Evolutionary conservation across 2,113 vertebrate genomes (phyloP), one percentile per base, ranked within the genome.

Genomic region (Tor tambroides): DNA sequence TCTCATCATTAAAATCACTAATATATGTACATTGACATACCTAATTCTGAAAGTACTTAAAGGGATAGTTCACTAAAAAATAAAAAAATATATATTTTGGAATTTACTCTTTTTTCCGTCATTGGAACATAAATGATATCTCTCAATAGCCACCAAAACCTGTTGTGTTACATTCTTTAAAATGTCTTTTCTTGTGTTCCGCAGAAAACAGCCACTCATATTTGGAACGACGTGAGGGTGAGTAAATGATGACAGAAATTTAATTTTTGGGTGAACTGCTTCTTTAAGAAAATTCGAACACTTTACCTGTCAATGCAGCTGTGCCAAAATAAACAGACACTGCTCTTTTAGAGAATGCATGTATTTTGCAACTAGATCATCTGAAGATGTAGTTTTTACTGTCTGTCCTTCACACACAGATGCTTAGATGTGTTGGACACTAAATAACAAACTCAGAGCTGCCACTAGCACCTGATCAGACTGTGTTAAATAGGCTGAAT

Each of bases 401-500:
- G 65, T 72, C 65, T n/a, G 28, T 72, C 63, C 46, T 72, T 83
- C 81, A 71, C 30, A 54, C 43, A 38, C 81, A 83, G 65, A 72
- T 72, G 81, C 30, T 51, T 17, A 17, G 41, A 21, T 23, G 15
- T 69, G 59, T 30, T 15, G 4, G 28, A 71, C 63, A 23, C 26
- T 17, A 80, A 61, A 63, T 43, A 32, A 49, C 3, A 28, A 32
- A 83, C n/a, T 35, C 26, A 49, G 10, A 71, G 81, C 81, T 83
- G 81, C 46, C 81, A 83, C 28, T 28, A n/a, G 0, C 81, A 83
- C 28, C 81, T 83, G 81, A n/a, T 83, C 43, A 83, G 46, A 35
- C 30, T 28, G 35, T 35, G 28, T 46, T 63, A 19, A 61, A 63
- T 14, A 41, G 32, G 6, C 23, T 17, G 35, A 67, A 81, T 43